Base-by-base conservation (phyloP, 1,140 invertebrate species). In the Drosophila baimaii region DNA sequence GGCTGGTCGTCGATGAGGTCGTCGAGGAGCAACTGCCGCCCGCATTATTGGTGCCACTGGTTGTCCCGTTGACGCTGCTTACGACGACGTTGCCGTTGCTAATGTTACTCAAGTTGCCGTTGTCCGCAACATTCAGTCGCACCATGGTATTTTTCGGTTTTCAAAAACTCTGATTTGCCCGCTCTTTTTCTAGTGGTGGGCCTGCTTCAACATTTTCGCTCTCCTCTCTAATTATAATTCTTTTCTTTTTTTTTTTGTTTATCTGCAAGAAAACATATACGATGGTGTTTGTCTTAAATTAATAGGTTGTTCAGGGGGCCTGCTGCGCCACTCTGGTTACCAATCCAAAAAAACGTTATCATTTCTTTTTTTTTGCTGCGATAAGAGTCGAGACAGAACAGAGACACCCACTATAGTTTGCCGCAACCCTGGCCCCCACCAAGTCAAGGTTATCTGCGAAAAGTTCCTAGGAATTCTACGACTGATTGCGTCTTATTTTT, bases 111-210 rank as follows among this genome's bases (percentile, higher is more conserved):
- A 54, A 54, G 69, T 52, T 76, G 68, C 46, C 78, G 43, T 37
- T 84, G 37, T 90, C 84, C 27, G 78, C 78, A 81, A 85, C 89
- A 85, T 91, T 91, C 70, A 89, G 74, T 73, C 89, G 89, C 81
- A 91, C 89, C 89, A 91, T 90, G 58, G 81, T 90, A 78, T 76
- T 61, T 35, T 23, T 68, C 23, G 47, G 61, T 72, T 37, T 55
- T 43, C 17, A 70, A 33, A 33, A 56, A 55, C 31, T 39, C 15
- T 61, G 64, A 46, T 49, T 58, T 29, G 47, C 19, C 43, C 37
- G 49, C 43, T 19, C 12, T 29, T 29, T 29, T 15, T 17, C 29
- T 75, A 61, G 51, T 54, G 51, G 51, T 54, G 51, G 64, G 74
- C 52, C 33, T 77, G 61, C 56, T 56, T 66, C 54, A 63, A 55